Evolutionary conservation across 2,888 invertebrate species (phyloP).

Genomic region (Pristionchus exspectatus): DNA sequence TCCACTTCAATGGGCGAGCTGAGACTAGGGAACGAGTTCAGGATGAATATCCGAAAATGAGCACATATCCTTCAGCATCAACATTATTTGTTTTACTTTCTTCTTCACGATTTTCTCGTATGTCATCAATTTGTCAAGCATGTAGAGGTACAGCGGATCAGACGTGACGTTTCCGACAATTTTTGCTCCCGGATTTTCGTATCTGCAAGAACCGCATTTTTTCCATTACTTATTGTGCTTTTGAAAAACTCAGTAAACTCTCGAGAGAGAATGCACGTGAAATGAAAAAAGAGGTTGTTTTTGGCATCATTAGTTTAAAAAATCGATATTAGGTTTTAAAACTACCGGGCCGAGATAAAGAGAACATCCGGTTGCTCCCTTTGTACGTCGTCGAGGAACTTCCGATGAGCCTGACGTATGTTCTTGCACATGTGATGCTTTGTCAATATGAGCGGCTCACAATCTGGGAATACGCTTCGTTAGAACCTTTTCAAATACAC

Average conservation of each 20-base stretch:
- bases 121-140: not conserved
- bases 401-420: not conserved
- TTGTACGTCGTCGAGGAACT: not conserved
- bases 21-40: not conserved
- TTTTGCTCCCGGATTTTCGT: not conserved
- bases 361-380: not conserved
- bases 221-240: not conserved
- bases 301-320: too few species aligned
- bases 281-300: too few species aligned
- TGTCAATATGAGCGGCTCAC: not conserved
- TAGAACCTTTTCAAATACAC: not conserved
- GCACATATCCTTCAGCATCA: too few species aligned
- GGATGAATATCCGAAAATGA: not conserved
- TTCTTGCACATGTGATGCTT: not conserved
- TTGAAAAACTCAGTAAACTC: too few species aligned
- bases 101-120: not conserved
- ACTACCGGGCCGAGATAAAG: not conserved
- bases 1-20: not conserved
- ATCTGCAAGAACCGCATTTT: not conserved
- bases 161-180: not conserved
- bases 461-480: not conserved
- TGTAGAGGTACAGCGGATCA: conserved; percentile 7
- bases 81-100: not conserved
- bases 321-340: too few species aligned
- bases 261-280: too few species aligned